Evolutionary conservation across 2,797 vertebrate species (phyloP), one percentile per base, ranked within the genome.

Genomic region (Sebastes minor): DNA sequence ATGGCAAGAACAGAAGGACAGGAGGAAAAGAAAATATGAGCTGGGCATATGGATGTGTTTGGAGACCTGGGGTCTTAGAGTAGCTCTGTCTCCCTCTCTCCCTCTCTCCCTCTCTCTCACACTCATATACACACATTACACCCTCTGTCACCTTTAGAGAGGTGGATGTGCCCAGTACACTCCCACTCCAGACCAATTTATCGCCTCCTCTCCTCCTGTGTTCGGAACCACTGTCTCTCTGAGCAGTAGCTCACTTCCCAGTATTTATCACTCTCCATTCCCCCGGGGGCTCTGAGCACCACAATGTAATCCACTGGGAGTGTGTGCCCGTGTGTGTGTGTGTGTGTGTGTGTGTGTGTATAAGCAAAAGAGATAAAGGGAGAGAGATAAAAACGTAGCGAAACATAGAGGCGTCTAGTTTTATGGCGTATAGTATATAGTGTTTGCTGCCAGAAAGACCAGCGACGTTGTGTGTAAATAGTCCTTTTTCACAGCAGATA

Each of bases 211-310:
- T 80, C 38, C 53, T 78, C 65, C 78, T 42, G 57, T 71, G 74
- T 74, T 80, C 52, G 6, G 59, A 71, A 52, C 33, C 76, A 33
- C 35, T 73, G 59, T 72, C 71, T 85, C 73, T 82, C 59, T 25
- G 65, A 76, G 81, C 81, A 75, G 81, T 82, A 78, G 86, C 83
- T 91, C 77, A 85, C 86, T 88, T 89, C 81, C 74, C 71, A 85
- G 85, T 87, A 91, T 91, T 93, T 89, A 94, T 93, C 87, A 88
- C 89, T 88, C 75, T 68, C 75, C 30, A 22, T 85, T 84, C 88
- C 82, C 77, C 53, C 49, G 22, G 77, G 86, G 86, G 70, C 79
- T 71, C 86, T 57, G 83, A 86, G 83, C 79, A 88, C 83, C 90
- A 91, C 86, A 70, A 86, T 66, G 71, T 64, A 84, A 84, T 86